Percentiles rank a stretch among this genome's conserved stretches.
Evolutionary conservation across 92 coral and sea anemone genomes (phyloP).

Genomic region (Palythoa caribaeorum): DNA sequence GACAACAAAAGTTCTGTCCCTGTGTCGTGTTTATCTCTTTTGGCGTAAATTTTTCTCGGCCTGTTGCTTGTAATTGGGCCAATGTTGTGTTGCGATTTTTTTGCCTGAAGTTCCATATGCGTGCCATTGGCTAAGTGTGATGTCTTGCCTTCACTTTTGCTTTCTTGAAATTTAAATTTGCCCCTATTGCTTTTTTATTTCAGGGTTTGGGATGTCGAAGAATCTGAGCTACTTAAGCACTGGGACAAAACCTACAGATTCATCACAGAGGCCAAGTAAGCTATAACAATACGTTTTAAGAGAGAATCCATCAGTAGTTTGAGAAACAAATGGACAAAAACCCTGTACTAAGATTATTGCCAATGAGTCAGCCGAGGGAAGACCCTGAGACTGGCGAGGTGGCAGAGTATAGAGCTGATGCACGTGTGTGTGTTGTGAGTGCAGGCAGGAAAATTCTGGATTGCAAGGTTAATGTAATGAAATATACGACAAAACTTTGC

Average conservation of each 20-base stretch:
- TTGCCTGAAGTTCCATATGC: neutral
- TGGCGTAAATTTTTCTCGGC: neutral
- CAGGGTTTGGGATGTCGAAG: slow-evolving; percentile 89
- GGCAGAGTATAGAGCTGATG: no score
- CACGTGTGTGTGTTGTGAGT: no score
- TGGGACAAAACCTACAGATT: slow-evolving; percentile 93
- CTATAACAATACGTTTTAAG: neutral
- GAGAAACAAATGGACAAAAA: no score
- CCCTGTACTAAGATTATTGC: no score
- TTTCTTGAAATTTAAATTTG: neutral
- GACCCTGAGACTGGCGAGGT: no score
- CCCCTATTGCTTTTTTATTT: neutral
- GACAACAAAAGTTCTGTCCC: neutral
- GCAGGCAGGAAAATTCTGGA: no score
- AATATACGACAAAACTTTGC: no score
- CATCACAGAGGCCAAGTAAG: slow-evolving; percentile 90
- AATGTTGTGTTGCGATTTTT: no score
- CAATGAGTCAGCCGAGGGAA: no score
- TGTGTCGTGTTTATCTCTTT: neutral
- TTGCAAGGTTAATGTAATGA: neutral
- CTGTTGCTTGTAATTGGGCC: neutral
- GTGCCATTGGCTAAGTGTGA: neutral
- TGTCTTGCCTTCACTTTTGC: neutral
- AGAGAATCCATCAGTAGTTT: no score
- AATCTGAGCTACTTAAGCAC: slow-evolving; percentile 83